Evolutionary conservation across 2,797 vertebrate genomes (phyloP).

Genomic region (Hypotaenidia philippensis): DNA sequence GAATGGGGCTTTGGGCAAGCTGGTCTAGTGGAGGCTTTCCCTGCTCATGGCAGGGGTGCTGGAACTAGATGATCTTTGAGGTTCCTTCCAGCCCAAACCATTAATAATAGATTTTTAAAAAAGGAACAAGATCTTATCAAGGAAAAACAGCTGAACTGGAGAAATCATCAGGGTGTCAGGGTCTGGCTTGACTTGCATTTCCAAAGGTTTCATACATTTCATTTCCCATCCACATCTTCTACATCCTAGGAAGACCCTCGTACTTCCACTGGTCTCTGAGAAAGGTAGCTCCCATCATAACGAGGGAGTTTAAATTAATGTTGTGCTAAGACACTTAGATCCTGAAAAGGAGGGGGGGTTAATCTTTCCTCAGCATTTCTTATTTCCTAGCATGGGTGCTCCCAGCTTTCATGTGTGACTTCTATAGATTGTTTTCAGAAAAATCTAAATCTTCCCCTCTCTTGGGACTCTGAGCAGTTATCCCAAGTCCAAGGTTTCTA

Average conservation of each 20-base stretch:
- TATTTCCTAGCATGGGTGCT: neutral
- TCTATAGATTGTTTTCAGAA: neutral
- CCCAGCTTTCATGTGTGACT: neutral
- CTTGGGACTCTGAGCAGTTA: neutral
- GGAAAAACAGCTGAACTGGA: too few species aligned
- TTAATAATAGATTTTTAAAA: too few species aligned
- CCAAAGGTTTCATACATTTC: neutral
- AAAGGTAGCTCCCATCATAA: neutral
- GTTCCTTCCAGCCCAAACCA: too few species aligned
- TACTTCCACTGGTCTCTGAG: neutral
- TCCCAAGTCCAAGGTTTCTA: neutral
- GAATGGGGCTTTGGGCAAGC: too few species aligned
- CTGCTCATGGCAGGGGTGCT: too few species aligned
- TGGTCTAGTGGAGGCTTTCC: too few species aligned
- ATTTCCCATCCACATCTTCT: neutral
- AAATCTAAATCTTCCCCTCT: neutral
- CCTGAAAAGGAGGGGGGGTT: neutral
- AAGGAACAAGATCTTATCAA: too few species aligned
- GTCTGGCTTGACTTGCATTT: neutral
- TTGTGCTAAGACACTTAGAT: neutral
- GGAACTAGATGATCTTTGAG: too few species aligned
- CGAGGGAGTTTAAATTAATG: neutral
- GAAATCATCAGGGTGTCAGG: too few species aligned
- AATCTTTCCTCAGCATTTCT: neutral
- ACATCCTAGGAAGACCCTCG: neutral